Conservation (phyloP, 1,140 invertebrate species). For the Halesus radiatus region DNA sequence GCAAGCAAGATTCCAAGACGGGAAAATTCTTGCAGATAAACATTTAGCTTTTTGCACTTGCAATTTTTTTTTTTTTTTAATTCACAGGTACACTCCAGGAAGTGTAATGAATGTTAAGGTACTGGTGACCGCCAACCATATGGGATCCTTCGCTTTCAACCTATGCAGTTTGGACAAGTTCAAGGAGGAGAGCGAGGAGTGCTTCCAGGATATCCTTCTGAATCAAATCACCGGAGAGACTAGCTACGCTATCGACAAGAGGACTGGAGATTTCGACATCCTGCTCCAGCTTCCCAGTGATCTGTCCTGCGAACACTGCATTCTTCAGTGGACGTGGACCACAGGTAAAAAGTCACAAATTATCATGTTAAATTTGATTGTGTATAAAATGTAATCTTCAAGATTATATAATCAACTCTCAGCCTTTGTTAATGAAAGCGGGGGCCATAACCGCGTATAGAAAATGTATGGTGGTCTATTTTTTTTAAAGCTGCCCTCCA, state of each 20-base stretch:
- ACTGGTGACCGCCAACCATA: slow-evolving; percentile 67
- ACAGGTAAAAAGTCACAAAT: slow-evolving; percentile 54
- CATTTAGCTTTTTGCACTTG: too few relatives aligned
- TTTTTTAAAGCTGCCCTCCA: too few relatives aligned
- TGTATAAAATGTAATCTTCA: too few relatives aligned
- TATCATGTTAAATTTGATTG: neutral
- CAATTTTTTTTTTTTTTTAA: too few relatives aligned
- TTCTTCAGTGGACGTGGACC: slow-evolving; percentile 75
- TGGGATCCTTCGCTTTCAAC: slow-evolving; percentile 69
- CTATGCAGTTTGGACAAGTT: slow-evolving; percentile 65
- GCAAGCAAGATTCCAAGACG: too few relatives aligned
- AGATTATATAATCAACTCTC: too few relatives aligned
- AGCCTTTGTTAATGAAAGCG: too few relatives aligned
- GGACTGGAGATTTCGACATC: slow-evolving; percentile 40
- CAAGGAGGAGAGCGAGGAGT: slow-evolving; percentile 67
- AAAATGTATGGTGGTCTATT: too few relatives aligned
- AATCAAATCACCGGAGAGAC: slow-evolving; percentile 61
- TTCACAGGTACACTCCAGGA: slow-evolving; percentile 59
- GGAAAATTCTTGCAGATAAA: too few relatives aligned
- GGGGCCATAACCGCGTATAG: too few relatives aligned
- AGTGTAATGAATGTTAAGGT: slow-evolving; percentile 60
- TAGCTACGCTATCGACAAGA: slow-evolving; percentile 49
- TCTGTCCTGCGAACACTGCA: slow-evolving; percentile 70
- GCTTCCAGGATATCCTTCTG: slow-evolving; percentile 66
- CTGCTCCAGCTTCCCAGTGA: slow-evolving; percentile 62